These are phyloP conservation scores for Cryptoprocta ferox DNA, from an alignment of 2,797 vertebrate genomes.

Conservation along the genomic window DNA sequence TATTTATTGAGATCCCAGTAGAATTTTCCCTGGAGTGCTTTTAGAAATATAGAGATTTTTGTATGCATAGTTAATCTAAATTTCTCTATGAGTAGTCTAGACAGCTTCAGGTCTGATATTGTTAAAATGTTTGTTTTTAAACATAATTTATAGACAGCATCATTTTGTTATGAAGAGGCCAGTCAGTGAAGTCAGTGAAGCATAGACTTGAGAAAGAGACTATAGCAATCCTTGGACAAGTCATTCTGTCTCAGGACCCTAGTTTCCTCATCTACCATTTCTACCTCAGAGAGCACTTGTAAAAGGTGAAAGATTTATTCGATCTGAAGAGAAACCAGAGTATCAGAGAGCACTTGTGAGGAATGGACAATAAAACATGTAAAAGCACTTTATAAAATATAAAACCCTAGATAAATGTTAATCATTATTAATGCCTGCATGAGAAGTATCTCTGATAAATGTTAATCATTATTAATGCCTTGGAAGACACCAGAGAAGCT, in stretches of 20 bases:
- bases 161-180: slow-evolving; percentile 26
- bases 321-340: no score
- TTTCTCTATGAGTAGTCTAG: slow-evolving; percentile 52
- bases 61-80: neutral
- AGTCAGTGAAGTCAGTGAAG: slow-evolving; percentile 23
- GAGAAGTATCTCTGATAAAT: slow-evolving; percentile 4
- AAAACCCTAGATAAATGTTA: slow-evolving; percentile 34
- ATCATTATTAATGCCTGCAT: slow-evolving; percentile 41
- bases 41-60: slow-evolving; percentile 42
- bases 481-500: no score
- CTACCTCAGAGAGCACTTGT: neutral
- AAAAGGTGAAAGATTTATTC: no score
- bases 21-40: neutral
- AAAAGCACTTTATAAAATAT: slow-evolving; percentile 52
- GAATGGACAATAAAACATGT: neutral
- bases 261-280: slow-evolving; percentile 49
- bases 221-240: slow-evolving; percentile 20
- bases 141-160: neutral
- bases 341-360: neutral
- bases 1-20: slow-evolving; percentile 36
- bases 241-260: slow-evolving; percentile 29
- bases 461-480: no score
- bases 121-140: slow-evolving; percentile 49
- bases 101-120: slow-evolving; percentile 29
- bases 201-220: slow-evolving; percentile 37